Evolutionary conservation across 1,140 invertebrate species (phyloP).

Genomic region (Panonychus citri): DNA sequence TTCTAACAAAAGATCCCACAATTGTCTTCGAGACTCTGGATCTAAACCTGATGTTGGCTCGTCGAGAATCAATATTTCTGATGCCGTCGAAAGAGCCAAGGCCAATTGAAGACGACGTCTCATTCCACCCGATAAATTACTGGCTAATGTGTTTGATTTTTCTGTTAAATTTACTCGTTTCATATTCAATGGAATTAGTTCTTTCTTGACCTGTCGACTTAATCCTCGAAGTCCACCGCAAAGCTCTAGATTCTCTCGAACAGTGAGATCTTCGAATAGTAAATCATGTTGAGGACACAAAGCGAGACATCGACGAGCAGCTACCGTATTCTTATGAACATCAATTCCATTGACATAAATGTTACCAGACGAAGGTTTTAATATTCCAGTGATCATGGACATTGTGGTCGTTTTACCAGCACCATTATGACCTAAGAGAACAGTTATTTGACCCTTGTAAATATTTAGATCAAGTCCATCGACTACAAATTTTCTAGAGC

Average conservation of each 20-base stretch:
- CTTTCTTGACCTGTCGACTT: slow-evolving; percentile 27
- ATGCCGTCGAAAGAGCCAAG: slow-evolving; percentile 47
- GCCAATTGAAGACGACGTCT: slow-evolving; percentile 63
- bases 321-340: slow-evolving; percentile 27
- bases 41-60: slow-evolving; percentile 27
- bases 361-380: slow-evolving; percentile 39
- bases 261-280: slow-evolving; percentile 24
- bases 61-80: slow-evolving; percentile 14
- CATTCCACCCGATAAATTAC: slow-evolving; percentile 58
- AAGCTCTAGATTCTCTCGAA: slow-evolving; percentile 13
- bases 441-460: slow-evolving; percentile 59
- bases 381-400: slow-evolving; percentile 48
- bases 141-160: slow-evolving; percentile 38
- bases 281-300: slow-evolving; percentile 56
- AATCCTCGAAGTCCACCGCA: slow-evolving; percentile 32
- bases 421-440: slow-evolving; percentile 26
- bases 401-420: slow-evolving; percentile 57
- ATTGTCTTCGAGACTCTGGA: slow-evolving; percentile 30
- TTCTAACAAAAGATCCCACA: slow-evolving; percentile 31
- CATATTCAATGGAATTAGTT: slow-evolving; percentile 23
- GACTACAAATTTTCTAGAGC: slow-evolving; percentile 33
- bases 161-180: slow-evolving; percentile 28
- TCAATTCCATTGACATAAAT: slow-evolving; percentile 41
- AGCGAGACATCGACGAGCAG: slow-evolving; percentile 45
- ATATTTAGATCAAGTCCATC: slow-evolving; percentile 40